Percentiles rank a stretch among this genome's conserved stretches.
These are phyloP conservation scores for Micrastur ruficollis DNA, from an alignment of 2,797 vertebrate genomes.

Conservation along the genomic window DNA sequence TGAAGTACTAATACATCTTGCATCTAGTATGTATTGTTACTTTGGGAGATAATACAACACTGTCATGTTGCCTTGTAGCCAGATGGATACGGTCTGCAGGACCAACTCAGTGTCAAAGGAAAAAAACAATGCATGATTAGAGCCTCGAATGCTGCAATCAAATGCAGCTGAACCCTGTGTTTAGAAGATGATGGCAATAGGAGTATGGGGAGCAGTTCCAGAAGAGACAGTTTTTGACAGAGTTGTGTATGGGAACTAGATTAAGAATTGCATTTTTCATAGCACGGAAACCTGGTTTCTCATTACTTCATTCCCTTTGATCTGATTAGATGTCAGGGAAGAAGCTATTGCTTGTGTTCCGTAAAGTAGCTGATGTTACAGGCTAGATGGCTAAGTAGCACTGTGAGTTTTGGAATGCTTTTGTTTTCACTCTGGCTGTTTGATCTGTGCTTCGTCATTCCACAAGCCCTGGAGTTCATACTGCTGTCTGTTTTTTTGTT, in stretches of 20 bases:
- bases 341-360: neutral
- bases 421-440: conserved; percentile 10
- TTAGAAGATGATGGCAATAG: neutral
- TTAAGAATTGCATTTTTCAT: neutral
- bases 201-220: neutral
- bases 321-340: neutral
- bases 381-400: neutral
- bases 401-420: neutral
- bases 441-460: conserved; percentile 37
- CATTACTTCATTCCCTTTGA: neutral
- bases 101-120: neutral
- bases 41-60: neutral
- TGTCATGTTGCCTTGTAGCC: neutral
- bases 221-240: neutral
- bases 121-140: neutral
- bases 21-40: neutral
- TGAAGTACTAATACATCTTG: neutral
- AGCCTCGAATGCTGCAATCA: neutral
- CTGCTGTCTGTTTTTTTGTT: conserved; percentile 11
- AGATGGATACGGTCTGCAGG: neutral
- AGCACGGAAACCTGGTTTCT: neutral
- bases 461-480: neutral
- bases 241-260: neutral
- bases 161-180: neutral
- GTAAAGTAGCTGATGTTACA: neutral